These are phyloP conservation scores for Cecidostiba fungosa DNA, from an alignment of 2,888 invertebrate species.

Conservation along the genomic window DNA sequence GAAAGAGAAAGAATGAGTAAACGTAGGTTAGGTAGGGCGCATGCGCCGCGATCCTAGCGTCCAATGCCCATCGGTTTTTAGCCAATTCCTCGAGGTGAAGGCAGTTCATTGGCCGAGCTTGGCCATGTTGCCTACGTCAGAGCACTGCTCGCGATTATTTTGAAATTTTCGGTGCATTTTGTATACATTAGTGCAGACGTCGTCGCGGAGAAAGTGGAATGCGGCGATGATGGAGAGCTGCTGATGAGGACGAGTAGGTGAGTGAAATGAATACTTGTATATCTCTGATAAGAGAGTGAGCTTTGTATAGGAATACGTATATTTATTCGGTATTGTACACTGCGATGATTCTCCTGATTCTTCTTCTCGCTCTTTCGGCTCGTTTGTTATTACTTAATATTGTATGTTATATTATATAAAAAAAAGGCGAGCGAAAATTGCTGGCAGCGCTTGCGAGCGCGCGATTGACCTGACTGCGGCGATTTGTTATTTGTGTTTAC, in stretches of 20 bases:
- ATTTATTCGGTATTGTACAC: constrained; percentile 64
- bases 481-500: constrained; percentile 28
- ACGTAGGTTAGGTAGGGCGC: constrained; percentile 29
- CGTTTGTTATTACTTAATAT: background rate
- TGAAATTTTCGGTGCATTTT: background rate
- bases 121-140: background rate
- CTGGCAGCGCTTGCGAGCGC: constrained; percentile 34
- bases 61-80: constrained; percentile 38
- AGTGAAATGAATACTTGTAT: background rate
- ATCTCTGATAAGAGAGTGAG: background rate
- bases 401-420: too few relatives aligned
- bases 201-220: background rate
- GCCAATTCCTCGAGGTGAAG: background rate
- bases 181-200: background rate
- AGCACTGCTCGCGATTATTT: background rate
- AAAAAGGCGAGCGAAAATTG: constrained; percentile 58
- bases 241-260: background rate
- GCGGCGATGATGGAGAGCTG: background rate
- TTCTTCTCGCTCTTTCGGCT: background rate
- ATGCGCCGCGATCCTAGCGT: constrained; percentile 24
- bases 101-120: background rate
- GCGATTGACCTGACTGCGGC: constrained; percentile 58
- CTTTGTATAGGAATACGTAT: constrained; percentile 60
- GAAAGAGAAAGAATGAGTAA: background rate
- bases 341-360: constrained; percentile 42